These are phyloP conservation scores for Ispidina lecontei DNA, from an alignment of 2,797 vertebrate genomes.

Conservation along the genomic window DNA sequence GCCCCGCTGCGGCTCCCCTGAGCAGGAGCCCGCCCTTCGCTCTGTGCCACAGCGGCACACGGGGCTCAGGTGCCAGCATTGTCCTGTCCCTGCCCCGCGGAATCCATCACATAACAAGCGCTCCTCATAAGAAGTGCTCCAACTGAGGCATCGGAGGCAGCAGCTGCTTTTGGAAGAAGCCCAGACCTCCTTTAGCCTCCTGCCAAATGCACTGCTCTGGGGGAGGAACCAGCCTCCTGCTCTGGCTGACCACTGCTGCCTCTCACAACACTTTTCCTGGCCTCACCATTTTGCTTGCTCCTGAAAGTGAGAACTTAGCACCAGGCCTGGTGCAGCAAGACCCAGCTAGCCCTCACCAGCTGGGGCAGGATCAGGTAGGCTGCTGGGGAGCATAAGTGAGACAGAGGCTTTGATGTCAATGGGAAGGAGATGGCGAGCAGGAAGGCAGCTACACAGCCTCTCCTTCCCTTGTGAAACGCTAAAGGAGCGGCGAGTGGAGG, in stretches of 20 bases:
- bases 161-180: not conserved
- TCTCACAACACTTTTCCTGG: not conserved
- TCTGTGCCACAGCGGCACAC: accelerated
- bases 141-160: not conserved
- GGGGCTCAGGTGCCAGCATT: not conserved
- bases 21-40: not conserved
- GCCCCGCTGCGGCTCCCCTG: not conserved
- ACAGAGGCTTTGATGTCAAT: accelerated
- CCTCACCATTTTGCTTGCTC: not conserved
- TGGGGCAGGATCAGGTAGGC: not conserved
- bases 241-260: not conserved
- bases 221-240: not conserved
- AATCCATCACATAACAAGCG: accelerated
- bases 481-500: not conserved
- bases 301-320: not conserved
- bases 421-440: not conserved
- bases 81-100: not conserved
- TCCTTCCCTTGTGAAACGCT: accelerated
- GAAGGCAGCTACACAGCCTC: not conserved
- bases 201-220: not conserved
- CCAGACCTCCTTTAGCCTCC: not conserved
- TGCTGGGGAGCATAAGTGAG: not conserved
- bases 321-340: not conserved
- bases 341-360: not conserved
- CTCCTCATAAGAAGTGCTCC: not conserved